Base-by-base conservation (phyloP, 2,888 invertebrate genomes). In the Chorisops tibialis region DNA sequence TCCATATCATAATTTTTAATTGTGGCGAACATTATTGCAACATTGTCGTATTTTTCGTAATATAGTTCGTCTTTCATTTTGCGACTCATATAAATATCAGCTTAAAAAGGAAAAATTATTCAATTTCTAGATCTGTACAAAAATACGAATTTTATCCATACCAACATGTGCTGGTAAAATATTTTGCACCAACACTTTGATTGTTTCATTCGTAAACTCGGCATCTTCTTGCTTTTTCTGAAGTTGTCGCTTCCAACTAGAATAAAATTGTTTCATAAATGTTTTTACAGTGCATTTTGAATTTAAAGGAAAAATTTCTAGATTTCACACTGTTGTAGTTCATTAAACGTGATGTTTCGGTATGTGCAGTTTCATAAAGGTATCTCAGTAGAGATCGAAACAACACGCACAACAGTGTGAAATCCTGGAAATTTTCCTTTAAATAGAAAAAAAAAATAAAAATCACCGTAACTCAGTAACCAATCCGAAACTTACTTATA, bases 11-110 rank as follows among this genome's bases (percentile, higher is more conserved):
- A 91, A 73, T 91, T 91, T 14, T 91, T 91, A 49, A 97, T 85
- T 0, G 95, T 91, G 0, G 97, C 97, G 78, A 97, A 97, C 94
- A 97, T 96, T 0, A 97, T 95, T 2, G 94, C 91, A 0, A 95
- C 94, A 69, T 88, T 87, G 59, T 87, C 87, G 73, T 96, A 95
- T 65, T 89, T 87, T 75, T 95, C 91, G 69, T 91, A 90, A 74
- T 96, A 96, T 3, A 94, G 81, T 67, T 92, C 91, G 59, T 87
- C 86, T 61, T 85, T 81, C 68, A 76, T 72, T 48, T 83, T 86
- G 77, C 87, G 82, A 68, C 89, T 87, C 67, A 93, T 79, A 72
- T 91, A 92, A 61, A 88, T 84, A 73, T 90, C 87, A 48, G 91
- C 92, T 91, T 74, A 54, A 80, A 79, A 63, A 3, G 21, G 22